These are phyloP conservation scores for Hyperoodon ampullatus DNA, from an alignment of 2,113 vertebrate genomes.

Conservation along the genomic window DNA sequence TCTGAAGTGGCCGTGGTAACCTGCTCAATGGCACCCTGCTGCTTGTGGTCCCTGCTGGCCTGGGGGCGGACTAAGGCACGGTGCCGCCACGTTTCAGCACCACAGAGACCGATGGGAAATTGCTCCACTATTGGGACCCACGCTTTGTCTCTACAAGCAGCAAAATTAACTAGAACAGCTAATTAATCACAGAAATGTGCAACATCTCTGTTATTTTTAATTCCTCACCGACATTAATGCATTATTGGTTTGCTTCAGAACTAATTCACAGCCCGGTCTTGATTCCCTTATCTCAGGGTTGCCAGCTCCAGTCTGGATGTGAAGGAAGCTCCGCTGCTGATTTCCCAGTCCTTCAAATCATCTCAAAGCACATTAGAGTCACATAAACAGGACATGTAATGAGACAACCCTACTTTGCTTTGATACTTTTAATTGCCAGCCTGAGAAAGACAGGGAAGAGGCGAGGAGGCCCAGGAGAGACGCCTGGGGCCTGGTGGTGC, in stretches of 20 bases:
- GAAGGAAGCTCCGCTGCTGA: slow-evolving; percentile 38
- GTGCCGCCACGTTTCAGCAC: not conserved
- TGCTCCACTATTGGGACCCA: not conserved
- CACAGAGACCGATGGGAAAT: slow-evolving; percentile 54
- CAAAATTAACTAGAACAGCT: slow-evolving; percentile 54
- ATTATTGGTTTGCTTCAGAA: slow-evolving; percentile 51
- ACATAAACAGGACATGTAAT: slow-evolving; percentile 81
- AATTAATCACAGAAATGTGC: slow-evolving; percentile 77
- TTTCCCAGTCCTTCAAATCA: slow-evolving; percentile 77
- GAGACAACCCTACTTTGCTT: slow-evolving; percentile 78
- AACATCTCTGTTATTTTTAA: slow-evolving; percentile 78
- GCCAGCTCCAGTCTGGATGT: slow-evolving; percentile 63
- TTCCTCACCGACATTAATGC: slow-evolving; percentile 66
- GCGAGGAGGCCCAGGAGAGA: not conserved
- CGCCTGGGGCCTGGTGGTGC: rapidly evolving
- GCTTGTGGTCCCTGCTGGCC: not conserved
- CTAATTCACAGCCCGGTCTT: slow-evolving; percentile 69
- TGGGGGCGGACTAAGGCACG: not conserved
- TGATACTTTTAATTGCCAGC: slow-evolving; percentile 83
- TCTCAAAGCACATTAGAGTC: slow-evolving; percentile 81
- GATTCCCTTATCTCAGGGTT: slow-evolving; percentile 79
- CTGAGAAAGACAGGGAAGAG: slow-evolving; percentile 22
- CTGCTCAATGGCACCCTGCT: not conserved
- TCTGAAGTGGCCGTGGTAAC: not conserved
- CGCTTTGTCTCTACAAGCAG: slow-evolving; percentile 71